Evolutionary conservation across 2,113 vertebrate species (phyloP).

Genomic region (Zosterops borbonicus): DNA sequence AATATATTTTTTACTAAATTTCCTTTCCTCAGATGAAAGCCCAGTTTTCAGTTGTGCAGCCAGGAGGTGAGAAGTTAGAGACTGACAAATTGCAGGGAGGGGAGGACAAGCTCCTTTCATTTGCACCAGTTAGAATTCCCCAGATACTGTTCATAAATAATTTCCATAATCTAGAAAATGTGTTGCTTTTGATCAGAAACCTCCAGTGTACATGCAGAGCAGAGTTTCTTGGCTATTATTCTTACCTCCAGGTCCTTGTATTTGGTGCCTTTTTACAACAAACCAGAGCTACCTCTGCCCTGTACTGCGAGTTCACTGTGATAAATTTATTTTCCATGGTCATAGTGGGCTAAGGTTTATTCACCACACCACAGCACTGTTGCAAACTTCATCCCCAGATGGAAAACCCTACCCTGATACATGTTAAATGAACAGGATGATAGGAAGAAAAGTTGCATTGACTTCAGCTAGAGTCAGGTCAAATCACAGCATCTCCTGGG

Average conservation of each 20-base stretch:
- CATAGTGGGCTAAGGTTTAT: neutral
- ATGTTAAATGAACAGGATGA: neutral
- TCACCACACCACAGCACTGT: neutral
- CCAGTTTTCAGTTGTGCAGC: neutral
- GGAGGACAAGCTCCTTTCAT: neutral
- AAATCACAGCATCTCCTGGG: neutral
- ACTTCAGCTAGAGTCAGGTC: neutral
- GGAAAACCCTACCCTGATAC: neutral
- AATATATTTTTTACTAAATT: neutral
- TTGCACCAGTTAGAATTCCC: neutral
- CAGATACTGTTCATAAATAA: neutral
- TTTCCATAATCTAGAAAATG: neutral
- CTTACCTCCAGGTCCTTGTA: neutral
- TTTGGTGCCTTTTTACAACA: neutral
- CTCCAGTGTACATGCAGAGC: neutral
- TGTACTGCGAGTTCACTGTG: rapidly evolving
- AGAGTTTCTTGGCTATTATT: neutral
- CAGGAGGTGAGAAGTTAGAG: neutral
- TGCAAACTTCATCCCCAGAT: neutral
- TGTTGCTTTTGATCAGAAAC: neutral
- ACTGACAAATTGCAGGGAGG: neutral
- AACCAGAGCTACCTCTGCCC: neutral
- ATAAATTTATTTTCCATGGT: neutral
- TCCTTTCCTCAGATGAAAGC: conserved; percentile 34
- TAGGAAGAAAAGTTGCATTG: neutral